A percentile compares a stretch with the other conserved stretches of the same genome.
These are phyloP conservation scores for Acanthaster planci DNA, from an alignment of 35 echinoderm and acorn worm species.

Conservation along the genomic window DNA sequence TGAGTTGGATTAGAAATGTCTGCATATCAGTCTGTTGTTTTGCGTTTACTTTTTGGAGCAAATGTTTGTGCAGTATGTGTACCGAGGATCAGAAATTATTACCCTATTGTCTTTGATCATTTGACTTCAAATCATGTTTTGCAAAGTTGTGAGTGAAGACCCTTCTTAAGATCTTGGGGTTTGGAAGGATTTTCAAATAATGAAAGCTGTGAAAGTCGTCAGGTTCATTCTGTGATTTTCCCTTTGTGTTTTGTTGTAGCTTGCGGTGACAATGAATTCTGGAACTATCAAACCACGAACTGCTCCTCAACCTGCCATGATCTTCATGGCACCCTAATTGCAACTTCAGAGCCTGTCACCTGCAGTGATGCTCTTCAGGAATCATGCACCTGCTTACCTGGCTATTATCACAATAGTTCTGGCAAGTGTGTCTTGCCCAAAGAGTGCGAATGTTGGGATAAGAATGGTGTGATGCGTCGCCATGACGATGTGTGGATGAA, in stretches of 20 bases:
- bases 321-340: slow-evolving; percentile 22
- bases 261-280: slow-evolving; percentile 67
- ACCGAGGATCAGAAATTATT: too few relatives aligned
- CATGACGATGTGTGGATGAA: slow-evolving; percentile 42
- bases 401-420: slow-evolving; percentile 55
- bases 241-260: slow-evolving; percentile 4
- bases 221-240: too few relatives aligned
- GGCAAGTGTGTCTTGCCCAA: slow-evolving; percentile 51
- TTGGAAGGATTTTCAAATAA: too few relatives aligned
- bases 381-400: slow-evolving; percentile 56
- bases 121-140: too few relatives aligned
- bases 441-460: slow-evolving; percentile 63
- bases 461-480: slow-evolving; percentile 34
- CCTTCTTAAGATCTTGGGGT: too few relatives aligned
- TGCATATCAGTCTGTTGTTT: too few relatives aligned
- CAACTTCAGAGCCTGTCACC: background rate
- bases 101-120: too few relatives aligned
- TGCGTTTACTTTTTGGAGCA: too few relatives aligned
- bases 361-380: slow-evolving; percentile 1
- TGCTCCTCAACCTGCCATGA: slow-evolving; percentile 56
- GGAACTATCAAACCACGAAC: slow-evolving; percentile 41
- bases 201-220: too few relatives aligned
- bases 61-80: too few relatives aligned
- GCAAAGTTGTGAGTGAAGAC: too few relatives aligned
- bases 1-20: slow-evolving; percentile 12